Evolutionary conservation across 2,797 vertebrate species (phyloP), one percentile per base, ranked within the genome.

Genomic region (Tiaroga cobitis): DNA sequence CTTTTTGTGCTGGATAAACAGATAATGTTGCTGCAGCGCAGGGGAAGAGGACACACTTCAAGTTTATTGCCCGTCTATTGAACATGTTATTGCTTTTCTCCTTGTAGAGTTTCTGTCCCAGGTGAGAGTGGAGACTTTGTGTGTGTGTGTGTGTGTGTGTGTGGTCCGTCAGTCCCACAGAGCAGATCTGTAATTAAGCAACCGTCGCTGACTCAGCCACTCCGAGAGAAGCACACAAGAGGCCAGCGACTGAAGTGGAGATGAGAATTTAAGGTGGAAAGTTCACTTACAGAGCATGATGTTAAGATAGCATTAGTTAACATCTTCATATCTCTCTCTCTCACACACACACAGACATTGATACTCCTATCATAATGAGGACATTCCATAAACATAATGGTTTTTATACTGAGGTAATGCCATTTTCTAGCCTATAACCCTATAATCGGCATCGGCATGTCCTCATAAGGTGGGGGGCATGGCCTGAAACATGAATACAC

Each of bases 151-250:
- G 69, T 69, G 51, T 81, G 84, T 84, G 56, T 49, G 78, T 68
- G 78, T 68, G 41, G 87, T 83, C 85, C 68, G 8, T 51, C 61
- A 65, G 61, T 85, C 91, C 88, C 88, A 90, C 90, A 89, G 87
- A 90, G 92, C 91, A 90, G 88, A 82, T 78, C 91, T 92, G 92
- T 94, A 95, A 95, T 95, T 95, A 95, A 92, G 90, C 89, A 81
- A 86, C 90, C 74, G 83, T 85, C 90, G 95, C 95, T 95, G 95
- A 96, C 92, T 95, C 94, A 95, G 94, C 80, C 84, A 85, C 81
- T 73, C 76, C 74, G 49, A 81, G 61, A 80, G 84, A 72, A 18
- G 46, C 10, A 29, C 54, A 75, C 82, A 73, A 51, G 81, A 83
- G 85, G 81, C 51, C n/a, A 10, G 43, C 39, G 75, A 39, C 68